Evolutionary conservation across 2,113 vertebrate species (phyloP).

Genomic region (Scortum barcoo): DNA sequence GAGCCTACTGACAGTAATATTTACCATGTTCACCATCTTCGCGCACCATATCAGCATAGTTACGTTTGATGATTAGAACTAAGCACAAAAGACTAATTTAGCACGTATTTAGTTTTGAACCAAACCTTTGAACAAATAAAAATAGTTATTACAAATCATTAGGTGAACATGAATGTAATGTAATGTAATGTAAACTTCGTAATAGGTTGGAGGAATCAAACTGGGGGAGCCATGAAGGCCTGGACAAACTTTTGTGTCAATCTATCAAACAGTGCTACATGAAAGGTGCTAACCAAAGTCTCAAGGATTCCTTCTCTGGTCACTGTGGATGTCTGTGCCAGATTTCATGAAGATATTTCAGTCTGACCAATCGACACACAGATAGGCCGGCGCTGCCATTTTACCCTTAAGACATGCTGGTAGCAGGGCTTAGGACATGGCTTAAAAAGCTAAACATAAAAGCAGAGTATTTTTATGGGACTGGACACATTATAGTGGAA

Average conservation of each 20-base stretch:
- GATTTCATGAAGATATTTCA: no score
- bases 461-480: not conserved
- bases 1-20: no score
- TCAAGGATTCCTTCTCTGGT: no score
- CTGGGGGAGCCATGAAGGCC: no score
- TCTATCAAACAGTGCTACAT: no score
- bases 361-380: not conserved
- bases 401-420: not conserved
- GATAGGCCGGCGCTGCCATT: not conserved
- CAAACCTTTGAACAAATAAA: no score
- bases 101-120: not conserved
- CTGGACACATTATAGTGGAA: conserved; percentile 10
- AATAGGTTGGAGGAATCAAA: no score
- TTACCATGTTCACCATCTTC: not conserved
- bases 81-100: no score
- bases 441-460: not conserved
- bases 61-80: not conserved
- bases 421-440: not conserved
- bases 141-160: not conserved
- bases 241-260: not conserved
- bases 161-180: no score
- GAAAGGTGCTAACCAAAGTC: no score
- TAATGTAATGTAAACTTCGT: no score
- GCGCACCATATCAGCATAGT: not conserved
- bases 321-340: no score